Conservation (phyloP, 2,888 invertebrate genomes). For the Teinopalpus imperialis region DNA sequence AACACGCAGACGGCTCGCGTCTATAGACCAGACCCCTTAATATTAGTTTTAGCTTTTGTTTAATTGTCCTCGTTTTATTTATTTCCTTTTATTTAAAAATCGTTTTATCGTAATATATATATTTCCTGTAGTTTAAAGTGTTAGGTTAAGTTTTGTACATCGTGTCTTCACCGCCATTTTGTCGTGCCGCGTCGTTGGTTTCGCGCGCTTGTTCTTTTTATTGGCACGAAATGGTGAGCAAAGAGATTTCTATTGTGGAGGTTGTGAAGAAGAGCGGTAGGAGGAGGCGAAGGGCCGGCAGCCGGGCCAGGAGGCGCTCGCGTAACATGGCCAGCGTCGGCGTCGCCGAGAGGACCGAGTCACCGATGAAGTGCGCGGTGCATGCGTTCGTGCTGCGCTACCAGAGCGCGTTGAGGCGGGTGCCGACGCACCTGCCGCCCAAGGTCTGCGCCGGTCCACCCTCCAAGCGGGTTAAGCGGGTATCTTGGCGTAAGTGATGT, state of each 20-base stretch:
- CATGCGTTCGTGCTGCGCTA: conserved; percentile 66
- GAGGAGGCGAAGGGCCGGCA: conserved; percentile 53
- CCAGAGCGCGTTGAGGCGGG: conserved; percentile 63
- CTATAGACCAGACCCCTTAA: no score
- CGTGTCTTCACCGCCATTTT: conserved; percentile 58
- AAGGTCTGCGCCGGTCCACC: conserved; percentile 63
- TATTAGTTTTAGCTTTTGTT: conserved; percentile 28
- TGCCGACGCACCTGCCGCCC: conserved; percentile 66
- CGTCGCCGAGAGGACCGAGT: conserved; percentile 33
- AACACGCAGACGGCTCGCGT: no score
- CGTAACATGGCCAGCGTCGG: conserved; percentile 41
- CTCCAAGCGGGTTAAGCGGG: conserved; percentile 67
- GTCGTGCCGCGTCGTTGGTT: conserved; percentile 39
- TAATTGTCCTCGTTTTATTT: conserved; percentile 30
- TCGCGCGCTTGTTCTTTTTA: neutral
- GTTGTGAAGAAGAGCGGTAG: conserved; percentile 53
- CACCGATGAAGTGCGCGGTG: conserved; percentile 66
- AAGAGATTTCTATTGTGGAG: conserved; percentile 47
- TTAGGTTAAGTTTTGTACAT: conserved; percentile 35
- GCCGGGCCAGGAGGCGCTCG: conserved; percentile 51
- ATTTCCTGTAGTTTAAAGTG: conserved; percentile 30
- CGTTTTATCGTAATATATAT: conserved; percentile 28
- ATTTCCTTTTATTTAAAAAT: conserved; percentile 32
- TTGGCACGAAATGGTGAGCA: conserved; percentile 49
- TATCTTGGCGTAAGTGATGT: conserved; percentile 73